Evolutionary conservation across 2,888 invertebrate genomes (phyloP).

Genomic region (Patella depressa): DNA sequence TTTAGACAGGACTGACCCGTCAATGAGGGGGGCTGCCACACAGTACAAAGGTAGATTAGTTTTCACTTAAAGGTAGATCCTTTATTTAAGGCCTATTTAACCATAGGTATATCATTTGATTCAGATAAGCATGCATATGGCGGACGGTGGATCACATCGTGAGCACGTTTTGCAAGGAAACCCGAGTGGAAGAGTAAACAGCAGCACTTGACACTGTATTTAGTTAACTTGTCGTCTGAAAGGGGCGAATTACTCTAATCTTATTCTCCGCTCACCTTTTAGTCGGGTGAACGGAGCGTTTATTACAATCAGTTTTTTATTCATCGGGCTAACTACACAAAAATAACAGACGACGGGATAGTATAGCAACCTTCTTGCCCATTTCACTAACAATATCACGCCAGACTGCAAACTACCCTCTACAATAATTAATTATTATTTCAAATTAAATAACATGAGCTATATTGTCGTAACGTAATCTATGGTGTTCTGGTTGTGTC

Average conservation of each 20-base stretch:
- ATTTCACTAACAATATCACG: slow-evolving; percentile 10
- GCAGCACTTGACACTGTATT: slow-evolving; percentile 8
- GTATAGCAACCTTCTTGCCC: neutral
- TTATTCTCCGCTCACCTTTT: slow-evolving; percentile 3
- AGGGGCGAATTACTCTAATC: slow-evolving; percentile 6
- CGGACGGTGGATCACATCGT: neutral
- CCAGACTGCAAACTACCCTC: slow-evolving; percentile 15
- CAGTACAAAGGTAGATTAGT: neutral
- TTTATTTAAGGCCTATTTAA: slow-evolving; percentile 8
- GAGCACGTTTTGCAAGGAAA: slow-evolving; percentile 10
- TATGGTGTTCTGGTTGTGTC: slow-evolving; percentile 4
- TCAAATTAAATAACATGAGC: slow-evolving; percentile 28
- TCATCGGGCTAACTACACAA: neutral
- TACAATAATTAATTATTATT: slow-evolving; percentile 23
- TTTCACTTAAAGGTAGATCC: slow-evolving; percentile 10
- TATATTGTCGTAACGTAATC: slow-evolving; percentile 18
- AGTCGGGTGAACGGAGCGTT: neutral
- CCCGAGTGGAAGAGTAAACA: neutral
- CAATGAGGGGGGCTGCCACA: slow-evolving; percentile 1
- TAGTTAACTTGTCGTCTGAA: slow-evolving; percentile 7
- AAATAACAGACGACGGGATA: slow-evolving; percentile 6
- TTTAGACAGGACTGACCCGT: neutral
- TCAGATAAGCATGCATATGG: slow-evolving; percentile 9
- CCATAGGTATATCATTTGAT: slow-evolving; percentile 5
- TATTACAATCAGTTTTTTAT: slow-evolving; percentile 5